A percentile compares a stretch with the other conserved stretches of the same genome.
These are phyloP conservation scores for Dicyrtomina minuta DNA, from an alignment of 2,888 invertebrate species.

Conservation along the genomic window DNA sequence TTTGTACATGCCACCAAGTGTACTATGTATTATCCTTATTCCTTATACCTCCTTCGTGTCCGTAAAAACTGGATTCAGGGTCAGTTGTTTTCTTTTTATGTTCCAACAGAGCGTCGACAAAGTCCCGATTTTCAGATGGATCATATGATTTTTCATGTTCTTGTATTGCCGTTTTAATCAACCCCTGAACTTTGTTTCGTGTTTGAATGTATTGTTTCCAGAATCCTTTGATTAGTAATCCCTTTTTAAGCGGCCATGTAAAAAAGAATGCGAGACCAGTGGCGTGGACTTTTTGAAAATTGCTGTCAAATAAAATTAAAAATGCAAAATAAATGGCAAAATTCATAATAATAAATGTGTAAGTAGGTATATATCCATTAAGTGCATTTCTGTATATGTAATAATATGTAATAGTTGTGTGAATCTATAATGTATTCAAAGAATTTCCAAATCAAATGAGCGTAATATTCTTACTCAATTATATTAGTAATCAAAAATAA, in stretches of 20 bases:
- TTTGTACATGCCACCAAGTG: too few species aligned
- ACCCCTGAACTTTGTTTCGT: conserved; percentile 45
- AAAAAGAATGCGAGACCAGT: conserved; percentile 50
- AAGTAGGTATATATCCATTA: background rate
- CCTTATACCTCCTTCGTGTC: conserved; percentile 52
- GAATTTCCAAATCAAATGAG: background rate
- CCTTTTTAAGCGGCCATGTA: conserved; percentile 47
- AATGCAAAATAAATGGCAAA: conserved; percentile 1
- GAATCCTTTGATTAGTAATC: conserved; percentile 49
- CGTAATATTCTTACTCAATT: conserved; percentile 46
- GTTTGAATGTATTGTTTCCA: conserved; percentile 48
- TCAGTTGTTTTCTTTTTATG: conserved; percentile 45
- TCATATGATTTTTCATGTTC: conserved; percentile 48
- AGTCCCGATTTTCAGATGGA: conserved; percentile 43
- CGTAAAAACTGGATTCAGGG: conserved; percentile 50
- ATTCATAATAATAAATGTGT: background rate
- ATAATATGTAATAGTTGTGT: too few species aligned
- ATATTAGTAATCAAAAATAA: conserved; percentile 47
- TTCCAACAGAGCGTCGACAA: conserved; percentile 48
- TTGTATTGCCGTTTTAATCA: conserved; percentile 42
- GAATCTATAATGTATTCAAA: background rate
- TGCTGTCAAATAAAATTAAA: conserved; percentile 41
- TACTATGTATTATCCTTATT: too few species aligned
- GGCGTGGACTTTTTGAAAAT: conserved; percentile 46
- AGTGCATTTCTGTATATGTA: background rate